A percentile compares a stretch with the other conserved stretches of the same genome.
These are phyloP conservation scores for Notarius lentiginosus DNA, from an alignment of 2,113 vertebrate genomes.

Conservation along the genomic window DNA sequence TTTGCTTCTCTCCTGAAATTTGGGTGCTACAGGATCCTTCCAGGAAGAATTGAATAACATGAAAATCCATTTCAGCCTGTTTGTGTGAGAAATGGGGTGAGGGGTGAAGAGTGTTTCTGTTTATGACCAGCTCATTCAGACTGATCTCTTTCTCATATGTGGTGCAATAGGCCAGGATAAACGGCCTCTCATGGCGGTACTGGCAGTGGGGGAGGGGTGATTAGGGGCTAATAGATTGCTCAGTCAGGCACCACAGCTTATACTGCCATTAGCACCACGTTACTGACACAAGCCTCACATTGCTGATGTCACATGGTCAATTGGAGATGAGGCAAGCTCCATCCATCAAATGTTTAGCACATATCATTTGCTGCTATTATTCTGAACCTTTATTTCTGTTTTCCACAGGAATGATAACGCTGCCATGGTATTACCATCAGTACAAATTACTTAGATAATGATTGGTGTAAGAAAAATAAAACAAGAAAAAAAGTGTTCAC, in stretches of 20 bases:
- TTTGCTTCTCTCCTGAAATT: neutral
- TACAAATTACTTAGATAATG: neutral
- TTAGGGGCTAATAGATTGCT: slow-evolving; percentile 72
- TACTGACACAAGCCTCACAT: slow-evolving; percentile 65
- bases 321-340: slow-evolving; percentile 71
- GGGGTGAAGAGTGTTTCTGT: slow-evolving; percentile 29
- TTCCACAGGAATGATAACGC: slow-evolving; percentile 10
- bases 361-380: slow-evolving; percentile 40
- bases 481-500: neutral
- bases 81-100: slow-evolving; percentile 13
- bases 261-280: slow-evolving; percentile 71
- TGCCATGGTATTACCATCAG: neutral
- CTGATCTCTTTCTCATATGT: slow-evolving; percentile 34
- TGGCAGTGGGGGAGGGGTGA: slow-evolving; percentile 53
- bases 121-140: slow-evolving; percentile 30
- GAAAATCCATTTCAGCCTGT: slow-evolving; percentile 31
- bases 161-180: slow-evolving; percentile 45
- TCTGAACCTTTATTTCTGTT: slow-evolving; percentile 11
- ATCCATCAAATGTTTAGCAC: slow-evolving; percentile 71
- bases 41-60: slow-evolving; percentile 34
- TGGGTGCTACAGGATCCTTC: neutral
- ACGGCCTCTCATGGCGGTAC: slow-evolving; percentile 15
- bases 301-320: slow-evolving; percentile 76
- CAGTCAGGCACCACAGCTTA: slow-evolving; percentile 64
- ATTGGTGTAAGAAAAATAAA: neutral